Conservation (phyloP, 2,888 invertebrate species). For the Anarsia innoxiella region DNA sequence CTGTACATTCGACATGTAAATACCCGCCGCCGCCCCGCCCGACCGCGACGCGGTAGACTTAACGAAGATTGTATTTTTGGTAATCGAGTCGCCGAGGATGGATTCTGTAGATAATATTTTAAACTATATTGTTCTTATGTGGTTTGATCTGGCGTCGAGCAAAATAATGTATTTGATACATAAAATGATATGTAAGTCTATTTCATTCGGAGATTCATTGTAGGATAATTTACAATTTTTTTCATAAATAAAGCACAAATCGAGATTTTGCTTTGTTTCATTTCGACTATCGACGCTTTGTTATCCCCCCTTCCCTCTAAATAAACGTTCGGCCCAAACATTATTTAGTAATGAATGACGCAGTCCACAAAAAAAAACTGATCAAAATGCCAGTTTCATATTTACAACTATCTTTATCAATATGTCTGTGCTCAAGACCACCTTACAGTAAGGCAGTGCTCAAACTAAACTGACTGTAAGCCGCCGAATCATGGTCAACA, state of each 20-base stretch:
- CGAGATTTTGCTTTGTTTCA: slow-evolving; percentile 61
- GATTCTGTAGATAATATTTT: slow-evolving; percentile 75
- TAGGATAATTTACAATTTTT: slow-evolving; percentile 81
- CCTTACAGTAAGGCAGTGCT: too few relatives aligned
- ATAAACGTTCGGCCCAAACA: too few relatives aligned
- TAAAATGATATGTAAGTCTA: slow-evolving; percentile 76
- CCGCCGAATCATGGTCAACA: too few relatives aligned
- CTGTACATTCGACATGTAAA: slow-evolving; percentile 58
- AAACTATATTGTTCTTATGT: slow-evolving; percentile 73
- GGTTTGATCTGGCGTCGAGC: slow-evolving; percentile 74
- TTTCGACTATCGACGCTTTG: slow-evolving; percentile 29
- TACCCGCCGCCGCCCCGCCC: slow-evolving; percentile 24
- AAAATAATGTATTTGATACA: slow-evolving; percentile 74
- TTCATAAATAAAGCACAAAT: slow-evolving; percentile 80
- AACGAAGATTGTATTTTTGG: slow-evolving; percentile 71
- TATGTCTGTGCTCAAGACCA: too few relatives aligned
- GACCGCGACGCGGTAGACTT: slow-evolving; percentile 22
- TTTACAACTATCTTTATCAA: too few relatives aligned
- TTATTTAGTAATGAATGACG: too few relatives aligned
- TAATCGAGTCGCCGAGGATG: slow-evolving; percentile 71
- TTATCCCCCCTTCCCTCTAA: too few relatives aligned
- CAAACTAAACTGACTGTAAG: too few relatives aligned
- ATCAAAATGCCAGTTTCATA: too few relatives aligned
- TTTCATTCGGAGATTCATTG: slow-evolving; percentile 77
- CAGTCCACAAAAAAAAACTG: too few relatives aligned